Evolutionary conservation across 2,797 vertebrate genomes (phyloP).

Genomic region (Tinamus major): DNA sequence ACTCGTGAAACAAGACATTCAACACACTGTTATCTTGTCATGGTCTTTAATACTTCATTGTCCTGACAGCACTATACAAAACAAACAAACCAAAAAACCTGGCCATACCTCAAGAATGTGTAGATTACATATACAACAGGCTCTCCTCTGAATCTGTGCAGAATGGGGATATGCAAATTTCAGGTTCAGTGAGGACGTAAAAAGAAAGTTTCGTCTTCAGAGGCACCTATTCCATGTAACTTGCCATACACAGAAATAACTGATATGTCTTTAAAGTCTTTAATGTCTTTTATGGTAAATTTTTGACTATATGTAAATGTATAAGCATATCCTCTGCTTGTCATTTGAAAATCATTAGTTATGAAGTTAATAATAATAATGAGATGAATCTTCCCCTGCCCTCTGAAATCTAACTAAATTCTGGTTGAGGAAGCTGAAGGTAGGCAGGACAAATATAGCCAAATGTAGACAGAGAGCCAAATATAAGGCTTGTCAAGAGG

Average conservation of each 20-base stretch:
- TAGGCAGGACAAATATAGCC: background rate
- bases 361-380: background rate
- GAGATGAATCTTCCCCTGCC: background rate
- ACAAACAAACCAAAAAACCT: background rate
- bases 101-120: background rate
- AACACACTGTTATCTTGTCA: background rate
- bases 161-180: background rate
- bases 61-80: background rate
- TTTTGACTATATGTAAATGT: background rate
- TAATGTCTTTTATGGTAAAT: too few relatives aligned
- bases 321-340: background rate
- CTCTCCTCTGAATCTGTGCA: background rate
- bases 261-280: background rate
- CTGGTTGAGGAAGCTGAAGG: background rate
- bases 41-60: background rate
- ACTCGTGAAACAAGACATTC: background rate
- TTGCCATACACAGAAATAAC: background rate
- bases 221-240: background rate
- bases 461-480: background rate
- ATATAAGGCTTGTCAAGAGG: background rate
- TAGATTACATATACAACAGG: background rate
- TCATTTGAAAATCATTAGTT: background rate
- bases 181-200: background rate
- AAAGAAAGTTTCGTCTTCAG: background rate
- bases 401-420: background rate